phyloP scores from a whole-genome alignment of 2,888 invertebrate genomes.

The Abrostola triplasia region DNA sequence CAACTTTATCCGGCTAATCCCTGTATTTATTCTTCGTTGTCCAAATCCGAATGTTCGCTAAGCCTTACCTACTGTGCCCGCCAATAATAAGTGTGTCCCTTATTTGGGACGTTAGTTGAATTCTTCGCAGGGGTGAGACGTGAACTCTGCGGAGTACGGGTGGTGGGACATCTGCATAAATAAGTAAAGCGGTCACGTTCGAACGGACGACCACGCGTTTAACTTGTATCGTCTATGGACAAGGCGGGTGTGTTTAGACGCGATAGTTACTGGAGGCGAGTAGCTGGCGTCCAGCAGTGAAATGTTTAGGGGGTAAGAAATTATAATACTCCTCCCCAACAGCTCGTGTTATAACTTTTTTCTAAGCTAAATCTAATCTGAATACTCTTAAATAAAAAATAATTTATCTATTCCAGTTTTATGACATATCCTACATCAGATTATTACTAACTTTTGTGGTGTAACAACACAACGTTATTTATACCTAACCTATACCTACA shows the following conservation, averaged over 20 bases:
- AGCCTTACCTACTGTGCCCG: constrained; percentile 63
- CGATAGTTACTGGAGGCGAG: constrained; percentile 35
- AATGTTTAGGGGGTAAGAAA: not conserved
- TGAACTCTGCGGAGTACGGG: constrained; percentile 45
- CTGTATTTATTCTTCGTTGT: constrained; percentile 69
- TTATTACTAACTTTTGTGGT: no score
- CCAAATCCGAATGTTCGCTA: constrained; percentile 68
- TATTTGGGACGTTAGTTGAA: constrained; percentile 74
- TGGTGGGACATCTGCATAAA: constrained; percentile 81
- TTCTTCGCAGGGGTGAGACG: constrained; percentile 66
- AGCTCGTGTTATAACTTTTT: no score
- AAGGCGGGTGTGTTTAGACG: constrained; percentile 53
- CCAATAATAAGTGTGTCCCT: constrained; percentile 74
- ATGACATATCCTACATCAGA: no score
- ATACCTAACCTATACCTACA: no score
- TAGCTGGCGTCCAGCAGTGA: constrained; percentile 10
- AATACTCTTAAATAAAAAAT: no score
- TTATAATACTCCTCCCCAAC: no score
- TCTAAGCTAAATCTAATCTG: no score
- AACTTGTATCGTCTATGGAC: constrained; percentile 76
- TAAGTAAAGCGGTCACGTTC: constrained; percentile 84
- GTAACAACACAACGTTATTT: no score
- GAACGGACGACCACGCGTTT: constrained; percentile 73
- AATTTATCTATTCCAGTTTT: no score
- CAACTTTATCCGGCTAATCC: constrained; percentile 51